phyloP scores from a whole-genome alignment of 2,888 invertebrate genomes.

The Zeuzera pyrina region DNA sequence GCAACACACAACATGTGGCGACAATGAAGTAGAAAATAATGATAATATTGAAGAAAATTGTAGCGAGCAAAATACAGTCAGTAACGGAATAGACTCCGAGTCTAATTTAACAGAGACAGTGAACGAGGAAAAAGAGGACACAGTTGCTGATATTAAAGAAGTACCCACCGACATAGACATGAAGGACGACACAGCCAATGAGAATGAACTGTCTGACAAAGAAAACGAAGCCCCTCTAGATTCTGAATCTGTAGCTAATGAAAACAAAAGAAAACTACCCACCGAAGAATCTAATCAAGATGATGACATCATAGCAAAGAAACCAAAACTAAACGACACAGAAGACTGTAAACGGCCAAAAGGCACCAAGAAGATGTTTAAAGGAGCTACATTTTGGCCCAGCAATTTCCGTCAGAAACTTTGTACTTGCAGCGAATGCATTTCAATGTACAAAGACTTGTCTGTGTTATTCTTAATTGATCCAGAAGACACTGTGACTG shows the following conservation, averaged over 20 bases:
- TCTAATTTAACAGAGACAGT: too few species aligned
- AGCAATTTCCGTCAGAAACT: conserved; percentile 83
- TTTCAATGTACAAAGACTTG: conserved; percentile 79
- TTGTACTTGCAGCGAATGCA: conserved; percentile 79
- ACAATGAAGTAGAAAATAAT: conserved; percentile 1
- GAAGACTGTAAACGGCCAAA: conserved; percentile 40
- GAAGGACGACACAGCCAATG: too few species aligned
- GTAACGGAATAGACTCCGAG: not conserved
- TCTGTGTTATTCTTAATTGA: conserved; percentile 83
- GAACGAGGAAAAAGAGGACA: too few species aligned
- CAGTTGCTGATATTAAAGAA: too few species aligned
- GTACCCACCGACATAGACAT: too few species aligned
- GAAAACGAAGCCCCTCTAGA: not conserved
- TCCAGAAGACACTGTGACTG: conserved; percentile 85
- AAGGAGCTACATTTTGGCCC: conserved; percentile 84
- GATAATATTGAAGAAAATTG: conserved; percentile 2
- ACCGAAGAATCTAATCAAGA: conserved; percentile 26
- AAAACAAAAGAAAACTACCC: conserved; percentile 46
- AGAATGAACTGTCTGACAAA: conserved; percentile 2
- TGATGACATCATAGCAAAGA: conserved; percentile 27
- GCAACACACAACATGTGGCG: too few species aligned
- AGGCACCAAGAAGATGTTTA: conserved; percentile 32
- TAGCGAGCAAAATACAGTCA: not conserved
- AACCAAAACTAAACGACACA: conserved; percentile 32
- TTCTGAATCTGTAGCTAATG: conserved; percentile 6